Evolutionary conservation across 2,113 vertebrate genomes (phyloP).

Genomic region (Saguinus midas): DNA sequence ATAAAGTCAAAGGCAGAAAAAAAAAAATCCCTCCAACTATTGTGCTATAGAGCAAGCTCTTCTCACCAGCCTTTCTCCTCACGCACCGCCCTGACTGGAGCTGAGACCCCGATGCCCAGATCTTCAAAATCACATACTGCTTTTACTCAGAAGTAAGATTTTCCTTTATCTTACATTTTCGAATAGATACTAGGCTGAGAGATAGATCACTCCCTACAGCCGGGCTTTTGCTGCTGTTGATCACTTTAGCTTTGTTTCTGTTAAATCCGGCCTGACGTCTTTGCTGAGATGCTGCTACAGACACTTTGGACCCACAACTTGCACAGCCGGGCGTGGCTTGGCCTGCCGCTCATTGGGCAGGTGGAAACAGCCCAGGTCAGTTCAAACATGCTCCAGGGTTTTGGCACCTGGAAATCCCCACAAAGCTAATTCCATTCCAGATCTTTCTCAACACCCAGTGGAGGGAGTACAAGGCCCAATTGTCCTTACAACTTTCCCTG

Average conservation of each 20-base stretch:
- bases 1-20: background rate
- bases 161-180: background rate
- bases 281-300: constrained; percentile 30
- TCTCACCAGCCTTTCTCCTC: background rate
- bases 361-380: constrained; percentile 26
- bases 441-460: constrained; percentile 67
- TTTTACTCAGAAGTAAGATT: background rate
- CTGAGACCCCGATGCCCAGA: background rate
- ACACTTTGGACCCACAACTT: constrained; percentile 19
- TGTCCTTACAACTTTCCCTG: background rate
- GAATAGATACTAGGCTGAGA: background rate
- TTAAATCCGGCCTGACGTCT: background rate
- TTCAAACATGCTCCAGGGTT: constrained; percentile 18
- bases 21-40: background rate
- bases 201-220: background rate
- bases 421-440: constrained; percentile 48
- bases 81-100: no score
- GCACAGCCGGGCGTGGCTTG: background rate
- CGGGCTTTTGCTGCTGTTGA: background rate
- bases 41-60: background rate
- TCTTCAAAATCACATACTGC: background rate
- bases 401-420: constrained; percentile 62
- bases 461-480: constrained; percentile 1
- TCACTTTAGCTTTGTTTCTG: background rate
- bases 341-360: background rate